phyloP scores from a whole-genome alignment of 2,113 vertebrate species.

The Calyptommatus sinebrachiatus region DNA sequence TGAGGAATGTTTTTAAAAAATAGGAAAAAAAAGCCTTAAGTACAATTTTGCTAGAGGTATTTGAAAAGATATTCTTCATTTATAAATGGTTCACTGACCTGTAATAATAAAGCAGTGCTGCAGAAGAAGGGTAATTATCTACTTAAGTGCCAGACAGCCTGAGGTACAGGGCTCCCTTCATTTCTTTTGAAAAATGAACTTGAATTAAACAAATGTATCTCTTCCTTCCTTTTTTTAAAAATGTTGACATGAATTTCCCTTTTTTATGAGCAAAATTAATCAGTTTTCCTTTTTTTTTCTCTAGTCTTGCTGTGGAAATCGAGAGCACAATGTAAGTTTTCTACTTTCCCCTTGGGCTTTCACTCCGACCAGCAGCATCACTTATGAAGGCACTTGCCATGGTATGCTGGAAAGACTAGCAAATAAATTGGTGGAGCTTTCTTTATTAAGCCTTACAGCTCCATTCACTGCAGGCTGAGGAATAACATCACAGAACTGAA shows the following conservation, averaged over 20 bases:
- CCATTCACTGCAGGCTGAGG: constrained; percentile 36
- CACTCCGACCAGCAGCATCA: constrained; percentile 39
- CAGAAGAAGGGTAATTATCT: constrained; percentile 75
- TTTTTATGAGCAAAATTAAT: constrained; percentile 69
- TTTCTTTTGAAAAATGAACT: constrained; percentile 71
- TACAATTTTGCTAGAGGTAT: constrained; percentile 66
- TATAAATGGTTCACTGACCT: constrained; percentile 73
- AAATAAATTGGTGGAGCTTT: constrained; percentile 52
- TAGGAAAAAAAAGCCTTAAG: constrained; percentile 47
- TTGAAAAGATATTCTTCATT: constrained; percentile 73
- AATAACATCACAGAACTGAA: constrained; percentile 40
- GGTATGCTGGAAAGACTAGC: constrained; percentile 43
- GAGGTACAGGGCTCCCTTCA: constrained; percentile 64
- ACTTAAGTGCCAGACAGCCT: constrained; percentile 72
- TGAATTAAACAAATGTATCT: constrained; percentile 64
- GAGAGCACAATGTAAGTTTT: constrained; percentile 43
- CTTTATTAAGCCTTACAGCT: constrained; percentile 47
- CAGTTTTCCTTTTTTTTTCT: constrained; percentile 49
- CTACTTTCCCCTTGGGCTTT: constrained; percentile 39
- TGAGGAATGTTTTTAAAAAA: not conserved
- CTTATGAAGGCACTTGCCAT: constrained; percentile 39
- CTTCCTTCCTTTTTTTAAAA: constrained; percentile 58
- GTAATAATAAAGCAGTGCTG: constrained; percentile 72
- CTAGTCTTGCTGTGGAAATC: constrained; percentile 55
- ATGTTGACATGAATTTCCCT: constrained; percentile 64